Evolutionary conservation across 2,113 vertebrate genomes (phyloP), one percentile per base, ranked within the genome.

Genomic region (Silurus meridionalis): DNA sequence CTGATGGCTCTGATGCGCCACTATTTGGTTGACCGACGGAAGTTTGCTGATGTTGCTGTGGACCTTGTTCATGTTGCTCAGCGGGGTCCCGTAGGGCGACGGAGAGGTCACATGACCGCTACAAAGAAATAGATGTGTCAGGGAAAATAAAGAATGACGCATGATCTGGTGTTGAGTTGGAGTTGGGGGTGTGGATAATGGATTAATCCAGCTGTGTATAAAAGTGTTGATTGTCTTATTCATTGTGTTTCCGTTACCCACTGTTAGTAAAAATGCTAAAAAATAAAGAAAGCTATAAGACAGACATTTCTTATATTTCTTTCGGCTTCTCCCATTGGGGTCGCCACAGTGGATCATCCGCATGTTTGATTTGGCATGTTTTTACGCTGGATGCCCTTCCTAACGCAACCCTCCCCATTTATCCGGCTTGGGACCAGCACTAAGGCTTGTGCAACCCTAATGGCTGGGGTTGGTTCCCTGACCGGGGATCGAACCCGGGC

Each of bases 1-100:
- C n/a, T 98, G 97, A 21, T 97, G 96, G 6, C 94, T 93, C 4
- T 97, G 96, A 93, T 98, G 98, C 23, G 97, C 96, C 82, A 97
- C 95, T 90, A 99, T 94, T 94, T 99, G 98, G 93, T 96, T 97
- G 92, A 98, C 95, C 0, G 97, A 96, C 0, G 97, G 96, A 81
- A 96, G 94, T 90, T 99, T 99, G 94, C 92, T 94, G 88, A 96
- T 92, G 0, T 95, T 93, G 0, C 94, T 82, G 0, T 97, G 98
- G 0, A 94, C 92, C 89, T 98, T 99, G 88, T 94, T 97, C 93
- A 97, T 95, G 90, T 97, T 96, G 0, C 96, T 96, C 15, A 98
- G 91, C 2, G 96, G 95, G 0, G 98, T 95, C 3, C 96, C 95
- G 0, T 98, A 99, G 71, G 96, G 93, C 9, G 96, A 91, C 0